phyloP scores from a whole-genome alignment of 2,888 invertebrate genomes.

The Sinopyrophorus schimmeli region DNA sequence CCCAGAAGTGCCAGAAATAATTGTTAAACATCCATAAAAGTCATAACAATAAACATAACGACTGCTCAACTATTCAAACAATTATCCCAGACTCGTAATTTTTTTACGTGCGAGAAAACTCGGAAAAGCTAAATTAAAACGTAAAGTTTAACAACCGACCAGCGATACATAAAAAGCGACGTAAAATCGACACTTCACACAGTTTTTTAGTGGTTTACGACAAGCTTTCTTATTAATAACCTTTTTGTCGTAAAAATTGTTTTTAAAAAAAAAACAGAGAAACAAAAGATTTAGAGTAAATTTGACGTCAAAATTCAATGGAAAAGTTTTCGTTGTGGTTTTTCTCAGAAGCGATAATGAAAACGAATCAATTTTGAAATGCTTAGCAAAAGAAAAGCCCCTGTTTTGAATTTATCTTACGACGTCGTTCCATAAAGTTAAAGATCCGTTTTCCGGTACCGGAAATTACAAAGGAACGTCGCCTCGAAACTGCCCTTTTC shows the following conservation, averaged over 20 bases:
- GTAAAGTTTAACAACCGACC: conserved; percentile 1
- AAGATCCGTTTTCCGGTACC: conserved; percentile 19
- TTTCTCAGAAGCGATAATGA: too few species aligned
- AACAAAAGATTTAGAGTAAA: too few species aligned
- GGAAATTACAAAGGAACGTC: conserved; percentile 21
- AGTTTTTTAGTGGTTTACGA: conserved; percentile 10
- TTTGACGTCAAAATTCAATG: too few species aligned
- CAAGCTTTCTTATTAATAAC: conserved; percentile 10
- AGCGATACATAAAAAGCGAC: conserved; percentile 10
- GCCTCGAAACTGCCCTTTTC: conserved; percentile 18
- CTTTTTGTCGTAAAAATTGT: conserved; percentile 2
- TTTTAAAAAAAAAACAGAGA: too few species aligned
- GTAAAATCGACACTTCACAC: conserved; percentile 11
- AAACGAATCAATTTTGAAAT: too few species aligned
- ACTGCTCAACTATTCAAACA: too few species aligned
- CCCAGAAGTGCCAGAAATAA: too few species aligned
- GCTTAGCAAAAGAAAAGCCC: not conserved
- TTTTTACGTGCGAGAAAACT: too few species aligned
- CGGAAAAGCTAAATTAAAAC: conserved; percentile 10
- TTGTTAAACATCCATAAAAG: too few species aligned
- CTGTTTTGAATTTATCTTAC: conserved; percentile 18
- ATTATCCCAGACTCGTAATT: too few species aligned
- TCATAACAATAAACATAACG: too few species aligned
- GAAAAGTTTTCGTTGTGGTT: too few species aligned
- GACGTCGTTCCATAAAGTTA: conserved; percentile 17